Evolutionary conservation across 2,113 vertebrate genomes (phyloP).

Genomic region (Nyctereutes procyonoides): DNA sequence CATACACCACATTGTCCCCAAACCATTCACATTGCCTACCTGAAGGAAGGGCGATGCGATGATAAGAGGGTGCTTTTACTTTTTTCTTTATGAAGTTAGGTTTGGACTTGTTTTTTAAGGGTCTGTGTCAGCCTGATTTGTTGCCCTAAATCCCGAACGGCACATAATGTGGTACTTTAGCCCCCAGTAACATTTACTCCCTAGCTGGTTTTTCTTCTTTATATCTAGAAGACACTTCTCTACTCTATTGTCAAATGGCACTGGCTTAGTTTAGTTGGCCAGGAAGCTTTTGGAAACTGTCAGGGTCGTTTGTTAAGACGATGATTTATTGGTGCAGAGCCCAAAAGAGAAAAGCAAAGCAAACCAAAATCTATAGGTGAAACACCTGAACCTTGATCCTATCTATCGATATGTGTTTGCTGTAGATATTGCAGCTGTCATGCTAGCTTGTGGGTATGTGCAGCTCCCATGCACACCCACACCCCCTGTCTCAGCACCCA

Average conservation of each 20-base stretch:
- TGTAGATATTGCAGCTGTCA: not conserved
- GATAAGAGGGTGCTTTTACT: not conserved
- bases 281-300: not conserved
- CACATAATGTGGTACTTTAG: not conserved
- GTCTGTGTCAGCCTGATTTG: not conserved
- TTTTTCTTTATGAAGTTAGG: conserved; percentile 37
- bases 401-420: not conserved
- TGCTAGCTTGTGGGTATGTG: not conserved
- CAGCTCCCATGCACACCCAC: not conserved
- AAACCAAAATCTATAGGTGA: not conserved
- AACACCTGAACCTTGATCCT: not conserved
- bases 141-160: conserved; percentile 6
- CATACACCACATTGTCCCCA: not conserved
- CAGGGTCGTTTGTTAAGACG: conserved; percentile 24
- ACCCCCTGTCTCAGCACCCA: not conserved
- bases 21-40: not conserved
- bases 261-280: not conserved
- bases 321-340: not conserved
- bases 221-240: not conserved
- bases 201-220: not conserved
- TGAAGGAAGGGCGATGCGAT: not conserved
- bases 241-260: conserved; percentile 9
- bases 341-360: conserved; percentile 2
- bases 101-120: not conserved
- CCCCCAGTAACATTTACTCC: not conserved